Evolutionary conservation across 1,140 invertebrate genomes (phyloP).

Genomic region (Homarus americanus): DNA sequence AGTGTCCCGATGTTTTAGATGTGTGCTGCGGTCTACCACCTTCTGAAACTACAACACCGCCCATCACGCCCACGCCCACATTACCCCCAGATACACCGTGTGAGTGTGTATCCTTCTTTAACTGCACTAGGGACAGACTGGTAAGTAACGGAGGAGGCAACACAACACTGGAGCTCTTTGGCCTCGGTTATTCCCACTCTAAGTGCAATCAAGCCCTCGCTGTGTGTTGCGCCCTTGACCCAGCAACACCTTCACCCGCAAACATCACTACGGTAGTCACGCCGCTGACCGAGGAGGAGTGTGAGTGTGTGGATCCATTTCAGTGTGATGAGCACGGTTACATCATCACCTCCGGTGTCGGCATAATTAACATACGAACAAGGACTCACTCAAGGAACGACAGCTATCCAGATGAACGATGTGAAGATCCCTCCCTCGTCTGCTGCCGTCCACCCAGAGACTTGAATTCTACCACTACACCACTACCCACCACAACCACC

Average conservation of each 20-base stretch:
- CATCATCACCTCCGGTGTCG: not conserved
- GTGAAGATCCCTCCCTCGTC: not conserved
- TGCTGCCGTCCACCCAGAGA: not conserved
- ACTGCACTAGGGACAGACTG: not conserved
- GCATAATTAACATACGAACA: not conserved
- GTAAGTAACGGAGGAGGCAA: constrained; percentile 6
- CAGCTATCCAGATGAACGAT: not conserved
- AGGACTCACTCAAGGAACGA: too few species aligned
- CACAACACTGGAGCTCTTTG: not conserved
- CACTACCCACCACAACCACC: not conserved
- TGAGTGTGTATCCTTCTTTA: constrained; percentile 9
- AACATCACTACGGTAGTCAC: not conserved
- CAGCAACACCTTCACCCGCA: not conserved
- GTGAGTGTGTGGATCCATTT: not conserved
- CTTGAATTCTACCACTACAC: not conserved
- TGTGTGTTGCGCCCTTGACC: constrained; percentile 11
- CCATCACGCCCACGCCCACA: not conserved
- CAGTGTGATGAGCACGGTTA: constrained; percentile 7
- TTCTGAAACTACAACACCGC: not conserved
- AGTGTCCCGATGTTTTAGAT: constrained; percentile 22
- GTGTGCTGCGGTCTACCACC: constrained; percentile 39
- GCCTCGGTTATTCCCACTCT: not conserved
- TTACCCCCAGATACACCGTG: constrained; percentile 31
- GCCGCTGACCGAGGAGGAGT: not conserved
- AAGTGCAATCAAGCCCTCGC: not conserved